Evolutionary conservation across 2,888 invertebrate genomes (phyloP).

Genomic region (Spialia ferax): DNA sequence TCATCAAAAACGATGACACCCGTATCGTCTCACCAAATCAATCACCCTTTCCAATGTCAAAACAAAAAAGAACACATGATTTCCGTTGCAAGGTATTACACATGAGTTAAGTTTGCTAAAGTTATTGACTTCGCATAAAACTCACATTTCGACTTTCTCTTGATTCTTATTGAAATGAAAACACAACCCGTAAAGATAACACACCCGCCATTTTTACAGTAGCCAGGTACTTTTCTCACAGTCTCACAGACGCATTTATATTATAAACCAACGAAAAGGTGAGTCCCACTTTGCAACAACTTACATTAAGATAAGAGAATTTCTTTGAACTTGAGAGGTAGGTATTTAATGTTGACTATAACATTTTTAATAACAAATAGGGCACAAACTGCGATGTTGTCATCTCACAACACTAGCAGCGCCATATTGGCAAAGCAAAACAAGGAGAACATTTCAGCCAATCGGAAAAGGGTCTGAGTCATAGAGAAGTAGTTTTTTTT

Average conservation of each 20-base stretch:
- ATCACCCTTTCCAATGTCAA: slow-evolving; percentile 71
- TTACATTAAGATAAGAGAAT: slow-evolving; percentile 62
- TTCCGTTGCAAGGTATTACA: slow-evolving; percentile 53
- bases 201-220: slow-evolving; percentile 86
- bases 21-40: slow-evolving; percentile 68
- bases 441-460: slow-evolving; percentile 52
- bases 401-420: slow-evolving; percentile 85
- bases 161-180: slow-evolving; percentile 68
- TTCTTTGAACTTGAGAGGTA: slow-evolving; percentile 78
- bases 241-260: slow-evolving; percentile 68
- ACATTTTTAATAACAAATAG: slow-evolving; percentile 74
- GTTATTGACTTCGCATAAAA: slow-evolving; percentile 55
- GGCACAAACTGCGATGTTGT: slow-evolving; percentile 86
- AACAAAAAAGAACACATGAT: slow-evolving; percentile 66
- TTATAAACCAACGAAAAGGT: slow-evolving; percentile 54
- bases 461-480: slow-evolving; percentile 47
- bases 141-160: slow-evolving; percentile 66
- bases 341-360: slow-evolving; percentile 64
- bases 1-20: slow-evolving; percentile 83
- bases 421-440: slow-evolving; percentile 81
- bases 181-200: slow-evolving; percentile 84
- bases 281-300: slow-evolving; percentile 57
- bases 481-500: slow-evolving; percentile 45
- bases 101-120: slow-evolving; percentile 50
- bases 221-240: slow-evolving; percentile 73